Percentiles rank a stretch among this genome's conserved stretches.
phyloP scores from a whole-genome alignment of 2,888 invertebrate species.

The Sphaerolaimus hirsutus region DNA sequence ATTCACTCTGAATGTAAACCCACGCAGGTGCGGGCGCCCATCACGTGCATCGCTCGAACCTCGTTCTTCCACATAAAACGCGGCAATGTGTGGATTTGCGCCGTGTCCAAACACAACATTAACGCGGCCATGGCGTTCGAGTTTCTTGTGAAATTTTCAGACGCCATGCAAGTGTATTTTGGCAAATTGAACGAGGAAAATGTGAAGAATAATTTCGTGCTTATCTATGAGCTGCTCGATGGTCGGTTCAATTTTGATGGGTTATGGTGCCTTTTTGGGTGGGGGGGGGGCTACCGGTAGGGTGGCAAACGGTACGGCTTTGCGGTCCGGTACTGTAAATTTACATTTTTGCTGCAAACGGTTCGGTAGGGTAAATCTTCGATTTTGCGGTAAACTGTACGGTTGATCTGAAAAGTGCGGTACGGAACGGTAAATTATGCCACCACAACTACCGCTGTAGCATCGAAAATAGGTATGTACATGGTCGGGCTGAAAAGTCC shows the following conservation, averaged over 20 bases:
- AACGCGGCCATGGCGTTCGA: constrained; percentile 98
- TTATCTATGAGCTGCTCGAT: constrained; percentile 92
- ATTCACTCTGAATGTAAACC: no score
- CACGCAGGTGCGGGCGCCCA: constrained; percentile 62
- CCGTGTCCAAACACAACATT: constrained; percentile 99
- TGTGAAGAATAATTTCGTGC: constrained; percentile 97
- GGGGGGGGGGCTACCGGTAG: neutral
- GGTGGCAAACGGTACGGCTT: neutral
- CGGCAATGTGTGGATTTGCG: constrained; percentile 96
- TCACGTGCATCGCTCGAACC: constrained; percentile 93
- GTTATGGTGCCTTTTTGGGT: neutral
- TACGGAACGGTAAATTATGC: no score
- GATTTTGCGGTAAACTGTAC: no score
- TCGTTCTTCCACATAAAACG: constrained; percentile 98
- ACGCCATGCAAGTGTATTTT: constrained; percentile 96
- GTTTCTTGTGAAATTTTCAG: constrained; percentile 69
- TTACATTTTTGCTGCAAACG: neutral
- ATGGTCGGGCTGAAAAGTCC: no score
- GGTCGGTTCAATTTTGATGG: no score
- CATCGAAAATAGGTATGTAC: no score
- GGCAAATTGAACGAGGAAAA: constrained; percentile 98
- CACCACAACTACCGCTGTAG: no score
- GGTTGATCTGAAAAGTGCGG: no score
- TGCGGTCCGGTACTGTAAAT: neutral
- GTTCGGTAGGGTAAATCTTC: no score